Evolutionary conservation across 1,140 invertebrate species (phyloP), one percentile per base, ranked within the genome.

Genomic region (Meloidogyne chitwoodi): DNA sequence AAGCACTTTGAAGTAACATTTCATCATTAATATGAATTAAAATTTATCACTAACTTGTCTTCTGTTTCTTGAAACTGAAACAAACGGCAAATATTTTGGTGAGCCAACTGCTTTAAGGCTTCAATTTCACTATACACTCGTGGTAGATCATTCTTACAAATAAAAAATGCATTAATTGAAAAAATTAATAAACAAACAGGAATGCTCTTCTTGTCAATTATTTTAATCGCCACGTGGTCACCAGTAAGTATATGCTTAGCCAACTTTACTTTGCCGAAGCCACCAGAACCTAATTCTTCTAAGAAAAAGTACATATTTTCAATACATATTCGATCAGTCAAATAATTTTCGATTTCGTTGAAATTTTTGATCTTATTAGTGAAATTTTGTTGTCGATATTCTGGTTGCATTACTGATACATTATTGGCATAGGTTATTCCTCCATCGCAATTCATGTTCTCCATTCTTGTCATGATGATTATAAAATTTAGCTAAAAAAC

Each of bases 171-270:
- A 65, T 68, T 2, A 56, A 5, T n/a, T 2, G 10, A 61, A 14
- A 11, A 68, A 67, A 70, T 68, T 31, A 56, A 56, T 64, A 74
- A 79, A 88, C 89, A 89, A 90, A 93, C 92, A 31, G 92, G 92
- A 68, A 93, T 85, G 24, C 89, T 86, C 69, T 88, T 88, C 88
- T 94, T 94, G 79, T 93, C 91, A 90, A 94, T 93, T 41, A 93
- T 93, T 89, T 94, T 94, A 70, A 93, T 91, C n/a, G 93, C 93
- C 70, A 93, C 93, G 86, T 92, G 92, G 84, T 93, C 92, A 56
- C 92, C 92, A 61, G 93, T 93, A 4, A 92, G 87, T 14, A 91
- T 80, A 88, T 94, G 93, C 16, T 91, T 92, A 1, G 91, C 93
- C 29, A 93, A 87, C 83, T 93, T 93, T 8, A 94, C 93, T 88